Base-by-base conservation (phyloP, 37 sponge, comb jelly and placozoan genomes). In the Ephydatia muelleri region DNA sequence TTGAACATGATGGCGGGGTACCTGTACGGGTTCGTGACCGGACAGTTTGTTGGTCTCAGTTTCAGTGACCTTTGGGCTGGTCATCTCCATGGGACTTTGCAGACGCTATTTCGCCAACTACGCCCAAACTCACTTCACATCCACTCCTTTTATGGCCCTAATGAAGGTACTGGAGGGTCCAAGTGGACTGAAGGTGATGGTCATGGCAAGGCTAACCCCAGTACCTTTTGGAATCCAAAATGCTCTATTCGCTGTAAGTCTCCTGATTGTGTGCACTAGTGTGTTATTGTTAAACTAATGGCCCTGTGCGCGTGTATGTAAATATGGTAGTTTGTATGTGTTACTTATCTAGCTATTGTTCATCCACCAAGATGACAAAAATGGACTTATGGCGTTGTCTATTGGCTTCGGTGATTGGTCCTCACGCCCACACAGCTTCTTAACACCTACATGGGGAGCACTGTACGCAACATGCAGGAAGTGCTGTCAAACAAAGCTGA, bases 361-460 rank as follows among this genome's bases (percentile, higher is more conserved):
- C 49, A 30, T 27, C 36, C 29, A 38, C 71, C 0, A 43, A 96
- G 97, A 85, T 94, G 49, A 98, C 98, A 0, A 85, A 81, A 27
- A 87, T 92, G 12, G 74, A 80, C 32, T 83, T 75, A 74, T 33
- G 26, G 22, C 70, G 64, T 75, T 92, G 48, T 67, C 81, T 93
- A 14, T 25, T 76, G 11, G 93, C 90, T 25, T 88, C 96, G 16
- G n/a, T 83, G 32, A 25, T 92, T 23, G 98, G 98, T 13, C 86
- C n/a, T 92, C 40, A 76, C 94, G 37, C 96, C 96, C 36, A 94
- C 93, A 0, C 96, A 96, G 78, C 6, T 86, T 22, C 70, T 98
- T 38, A 98, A 98, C 80, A 88, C 98, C 12, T 98, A 96, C 93
- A 87, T 98, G 91, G 98, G 96, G 16, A 93, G 96, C 31, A 98